Evolutionary conservation across 2,888 invertebrate species (phyloP), one percentile per base, ranked within the genome.

Genomic region (Leuctra nigra): DNA sequence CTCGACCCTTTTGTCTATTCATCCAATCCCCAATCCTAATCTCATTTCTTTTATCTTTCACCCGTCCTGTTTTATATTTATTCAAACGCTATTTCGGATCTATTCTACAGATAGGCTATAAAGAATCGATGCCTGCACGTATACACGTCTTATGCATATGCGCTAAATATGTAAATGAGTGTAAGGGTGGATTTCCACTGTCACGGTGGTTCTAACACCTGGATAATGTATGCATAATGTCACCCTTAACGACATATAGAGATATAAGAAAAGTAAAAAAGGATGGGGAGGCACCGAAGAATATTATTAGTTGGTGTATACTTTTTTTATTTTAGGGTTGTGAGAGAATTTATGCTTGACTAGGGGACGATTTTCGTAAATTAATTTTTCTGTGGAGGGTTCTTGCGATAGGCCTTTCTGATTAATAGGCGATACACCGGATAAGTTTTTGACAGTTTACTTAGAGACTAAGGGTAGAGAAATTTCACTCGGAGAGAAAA

Each of bases 201-300:
- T 38, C 50, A 11, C 50, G 22, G 35, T 18, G 55, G 50, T 24
- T 48, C 18, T 50, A 50, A 29, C 56, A 56, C 56, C 56, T 52
- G 56, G 56, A 38, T 56, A 50, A 56, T 56, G 48, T 56, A 52
- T 56, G 35, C 47, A 20, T 20, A 39, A 48, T 39, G 55, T 24
- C 18, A 38, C 18, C 36, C 25, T 55, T 50, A 56, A 56, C 50
- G 56, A 24, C 41, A 48, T 25, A 20, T 16, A 46, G 22, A 22
- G 16, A 18, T 41, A 41, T 29, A 29, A 29, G 7, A 7, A 11
- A 29, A 29, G 29, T n/a, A n/a, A n/a, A 29, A 29, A 29, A 7
- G 29, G 7, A 29, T 11, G 29, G 11, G 29, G 11, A 44, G 44
- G 44, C 22, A 23, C 6, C n/a, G 23, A 9, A 20, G 23, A 44